These are phyloP conservation scores for Anolis carolinensis DNA, from an alignment of 2,113 vertebrate species.

Conservation along the genomic window DNA sequence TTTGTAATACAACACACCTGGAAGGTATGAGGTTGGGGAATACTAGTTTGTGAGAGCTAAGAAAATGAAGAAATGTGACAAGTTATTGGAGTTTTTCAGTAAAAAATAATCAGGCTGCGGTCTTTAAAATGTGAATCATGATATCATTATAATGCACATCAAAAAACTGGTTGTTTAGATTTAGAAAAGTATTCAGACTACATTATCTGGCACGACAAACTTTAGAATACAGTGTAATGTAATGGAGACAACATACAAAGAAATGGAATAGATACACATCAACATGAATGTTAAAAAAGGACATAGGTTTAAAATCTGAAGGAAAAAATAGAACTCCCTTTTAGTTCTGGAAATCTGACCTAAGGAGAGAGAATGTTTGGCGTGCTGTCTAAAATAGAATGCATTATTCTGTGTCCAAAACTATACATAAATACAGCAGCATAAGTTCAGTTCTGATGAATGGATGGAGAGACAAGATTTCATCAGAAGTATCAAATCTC, in stretches of 20 bases:
- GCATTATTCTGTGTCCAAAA: not conserved
- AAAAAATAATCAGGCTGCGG: conserved; percentile 15
- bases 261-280: conserved; percentile 59
- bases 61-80: conserved; percentile 4
- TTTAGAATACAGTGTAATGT: conserved; percentile 32
- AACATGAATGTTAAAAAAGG: conserved; percentile 51
- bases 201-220: not conserved
- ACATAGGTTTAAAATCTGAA: conserved; percentile 31
- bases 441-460: not conserved
- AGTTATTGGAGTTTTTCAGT: conserved; percentile 1
- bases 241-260: conserved; percentile 59
- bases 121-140: conserved; percentile 34
- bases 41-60: not conserved
- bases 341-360: conserved; percentile 10
- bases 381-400: not conserved
- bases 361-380: conserved; percentile 10
- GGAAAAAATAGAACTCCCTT: conserved; percentile 17
- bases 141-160: not conserved
- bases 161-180: not conserved
- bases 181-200: conserved; percentile 1
- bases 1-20: not conserved
- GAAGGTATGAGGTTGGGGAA: not conserved
- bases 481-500: accelerated
- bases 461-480: not conserved
- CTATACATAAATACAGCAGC: not conserved